A percentile compares a stretch with the other conserved stretches of the same genome.
phyloP scores from a whole-genome alignment of 2,113 vertebrate genomes.

The Bostrychus sinensis region DNA sequence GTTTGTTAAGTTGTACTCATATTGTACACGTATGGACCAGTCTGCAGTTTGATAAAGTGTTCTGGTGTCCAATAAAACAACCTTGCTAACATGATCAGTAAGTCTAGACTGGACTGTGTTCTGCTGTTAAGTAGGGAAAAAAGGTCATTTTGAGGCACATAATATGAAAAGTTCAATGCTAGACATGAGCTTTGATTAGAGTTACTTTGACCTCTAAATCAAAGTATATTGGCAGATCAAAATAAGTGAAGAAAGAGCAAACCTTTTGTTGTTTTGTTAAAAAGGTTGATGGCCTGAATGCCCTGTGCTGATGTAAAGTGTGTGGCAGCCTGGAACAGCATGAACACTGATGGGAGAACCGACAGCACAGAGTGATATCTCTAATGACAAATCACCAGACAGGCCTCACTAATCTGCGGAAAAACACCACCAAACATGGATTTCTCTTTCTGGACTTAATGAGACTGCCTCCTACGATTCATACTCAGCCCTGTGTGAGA shows the following conservation, averaged over 20 bases:
- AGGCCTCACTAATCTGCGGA: constrained; percentile 54
- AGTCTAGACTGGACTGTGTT: too few species aligned
- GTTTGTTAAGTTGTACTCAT: too few species aligned
- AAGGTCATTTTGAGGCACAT: too few species aligned
- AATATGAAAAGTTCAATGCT: too few species aligned
- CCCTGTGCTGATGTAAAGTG: constrained; percentile 32
- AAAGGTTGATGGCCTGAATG: background rate
- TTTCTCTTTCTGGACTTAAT: constrained; percentile 70
- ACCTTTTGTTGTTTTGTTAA: constrained; percentile 21
- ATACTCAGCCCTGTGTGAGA: constrained; percentile 53
- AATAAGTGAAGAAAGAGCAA: constrained; percentile 3
- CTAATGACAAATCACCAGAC: constrained; percentile 46
- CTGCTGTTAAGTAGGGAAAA: too few species aligned
- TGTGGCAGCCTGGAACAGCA: constrained; percentile 35
- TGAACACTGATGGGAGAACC: constrained; percentile 39
- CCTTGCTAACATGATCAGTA: too few species aligned
- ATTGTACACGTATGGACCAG: too few species aligned
- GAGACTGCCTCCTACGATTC: constrained; percentile 73
- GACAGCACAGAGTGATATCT: constrained; percentile 41
- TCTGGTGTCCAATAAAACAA: too few species aligned
- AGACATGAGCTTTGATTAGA: too few species aligned
- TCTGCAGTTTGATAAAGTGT: too few species aligned
- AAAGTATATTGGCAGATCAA: too few species aligned
- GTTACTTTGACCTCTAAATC: too few species aligned
- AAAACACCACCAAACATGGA: constrained; percentile 59